A percentile compares a stretch with the other conserved stretches of the same genome.
phyloP scores from a whole-genome alignment of 1,140 invertebrate genomes.

The Anastatus disparis region DNA sequence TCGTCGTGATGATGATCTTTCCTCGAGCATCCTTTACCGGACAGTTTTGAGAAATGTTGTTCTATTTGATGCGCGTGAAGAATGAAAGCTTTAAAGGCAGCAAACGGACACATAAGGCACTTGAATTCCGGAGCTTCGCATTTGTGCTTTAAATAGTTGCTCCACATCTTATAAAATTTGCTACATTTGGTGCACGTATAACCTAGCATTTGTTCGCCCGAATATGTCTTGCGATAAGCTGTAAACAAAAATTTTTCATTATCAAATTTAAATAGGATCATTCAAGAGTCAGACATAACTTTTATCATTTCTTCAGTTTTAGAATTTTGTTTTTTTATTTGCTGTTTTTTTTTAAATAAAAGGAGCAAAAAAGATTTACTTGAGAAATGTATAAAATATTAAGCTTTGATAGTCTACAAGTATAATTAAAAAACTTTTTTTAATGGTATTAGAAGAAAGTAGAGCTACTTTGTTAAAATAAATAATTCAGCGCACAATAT shows the following conservation, averaged over 20 bases:
- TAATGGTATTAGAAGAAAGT: constrained; percentile 7
- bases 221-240: constrained; percentile 67
- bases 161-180: constrained; percentile 69
- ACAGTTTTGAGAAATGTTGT: constrained; percentile 54
- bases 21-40: constrained; percentile 3
- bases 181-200: constrained; percentile 67
- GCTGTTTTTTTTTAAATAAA: background rate
- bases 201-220: constrained; percentile 65
- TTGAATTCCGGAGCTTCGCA: constrained; percentile 66
- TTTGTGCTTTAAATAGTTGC: constrained; percentile 67
- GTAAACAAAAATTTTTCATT: constrained; percentile 59
- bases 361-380: background rate
- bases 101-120: constrained; percentile 63
- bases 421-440: too few relatives aligned
- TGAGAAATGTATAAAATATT: background rate
- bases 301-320: background rate
- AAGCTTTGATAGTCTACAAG: background rate
- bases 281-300: too few relatives aligned
- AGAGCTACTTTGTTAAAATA: background rate
- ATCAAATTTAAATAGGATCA: too few relatives aligned
- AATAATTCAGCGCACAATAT: background rate
- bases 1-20: too few relatives aligned
- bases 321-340: background rate
- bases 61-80: constrained; percentile 65
- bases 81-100: constrained; percentile 66